phyloP scores from a whole-genome alignment of 2,113 vertebrate species.

The Oreotrochilus melanogaster region DNA sequence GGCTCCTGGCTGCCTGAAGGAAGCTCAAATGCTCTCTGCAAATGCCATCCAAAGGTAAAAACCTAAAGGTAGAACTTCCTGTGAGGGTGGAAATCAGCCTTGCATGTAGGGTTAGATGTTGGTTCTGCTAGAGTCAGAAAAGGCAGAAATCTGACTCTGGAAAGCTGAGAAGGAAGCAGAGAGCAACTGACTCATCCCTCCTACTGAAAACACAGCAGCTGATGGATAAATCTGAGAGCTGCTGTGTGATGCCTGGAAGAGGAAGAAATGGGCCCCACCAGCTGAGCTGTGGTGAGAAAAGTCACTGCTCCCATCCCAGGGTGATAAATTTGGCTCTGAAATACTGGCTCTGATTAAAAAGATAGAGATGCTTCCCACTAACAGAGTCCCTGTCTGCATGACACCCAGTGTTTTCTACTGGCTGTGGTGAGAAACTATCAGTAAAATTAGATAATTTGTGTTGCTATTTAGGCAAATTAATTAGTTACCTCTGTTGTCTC shows the following conservation, averaged over 20 bases:
- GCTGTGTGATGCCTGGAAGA: background rate
- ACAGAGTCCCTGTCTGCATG: background rate
- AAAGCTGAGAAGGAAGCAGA: background rate
- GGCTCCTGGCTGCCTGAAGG: background rate
- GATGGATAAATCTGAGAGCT: background rate
- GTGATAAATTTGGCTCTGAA: background rate
- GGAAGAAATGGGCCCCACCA: background rate
- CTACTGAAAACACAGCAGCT: background rate
- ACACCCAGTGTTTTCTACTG: background rate
- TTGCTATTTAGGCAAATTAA: background rate
- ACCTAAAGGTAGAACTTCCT: background rate
- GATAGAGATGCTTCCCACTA: background rate
- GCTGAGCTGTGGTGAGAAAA: accelerated
- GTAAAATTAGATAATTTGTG: background rate
- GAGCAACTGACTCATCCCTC: background rate
- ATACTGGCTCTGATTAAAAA: background rate
- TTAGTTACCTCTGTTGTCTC: background rate
- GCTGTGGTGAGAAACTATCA: background rate
- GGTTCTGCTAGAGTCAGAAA: background rate
- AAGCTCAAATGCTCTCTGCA: background rate
- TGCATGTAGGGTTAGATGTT: accelerated
- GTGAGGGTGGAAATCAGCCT: background rate
- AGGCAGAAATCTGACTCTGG: background rate
- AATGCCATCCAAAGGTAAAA: background rate
- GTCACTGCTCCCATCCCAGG: background rate